Evolutionary conservation across 1,140 invertebrate genomes (phyloP).

Genomic region (Littorina saxatilis): DNA sequence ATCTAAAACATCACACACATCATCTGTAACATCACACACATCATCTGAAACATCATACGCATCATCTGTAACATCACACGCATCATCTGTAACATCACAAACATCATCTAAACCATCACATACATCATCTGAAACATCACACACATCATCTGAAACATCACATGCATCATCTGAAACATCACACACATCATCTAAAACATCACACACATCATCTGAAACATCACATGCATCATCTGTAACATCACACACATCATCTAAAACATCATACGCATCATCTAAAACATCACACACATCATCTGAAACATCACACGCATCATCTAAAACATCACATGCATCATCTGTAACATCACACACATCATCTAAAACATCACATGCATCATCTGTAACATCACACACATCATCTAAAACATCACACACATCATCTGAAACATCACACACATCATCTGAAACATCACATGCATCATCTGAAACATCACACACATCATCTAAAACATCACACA

Average conservation of each 20-base stretch:
- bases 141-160: too few relatives aligned
- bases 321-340: slow-evolving; percentile 22
- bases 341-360: slow-evolving; percentile 72
- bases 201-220: slow-evolving; percentile 73
- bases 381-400: not conserved
- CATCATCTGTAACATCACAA: too few relatives aligned
- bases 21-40: too few relatives aligned
- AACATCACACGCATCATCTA: slow-evolving; percentile 75
- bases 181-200: slow-evolving; percentile 45
- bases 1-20: too few relatives aligned
- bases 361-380: slow-evolving; percentile 46
- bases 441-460: slow-evolving; percentile 62
- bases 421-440: slow-evolving; percentile 65
- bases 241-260: slow-evolving; percentile 74
- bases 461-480: slow-evolving; percentile 69
- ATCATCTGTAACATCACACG: too few relatives aligned
- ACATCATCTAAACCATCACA: too few relatives aligned
- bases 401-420: slow-evolving; percentile 74
- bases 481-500: not conserved
- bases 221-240: slow-evolving; percentile 1
- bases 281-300: too few relatives aligned
- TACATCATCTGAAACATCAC: too few relatives aligned
- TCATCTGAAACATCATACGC: too few relatives aligned
- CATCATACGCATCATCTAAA: not conserved
- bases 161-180: too few relatives aligned